Percentiles rank a stretch among this genome's conserved stretches.
Conservation (phyloP, 2,888 invertebrate genomes). For the Papilio demoleus region DNA sequence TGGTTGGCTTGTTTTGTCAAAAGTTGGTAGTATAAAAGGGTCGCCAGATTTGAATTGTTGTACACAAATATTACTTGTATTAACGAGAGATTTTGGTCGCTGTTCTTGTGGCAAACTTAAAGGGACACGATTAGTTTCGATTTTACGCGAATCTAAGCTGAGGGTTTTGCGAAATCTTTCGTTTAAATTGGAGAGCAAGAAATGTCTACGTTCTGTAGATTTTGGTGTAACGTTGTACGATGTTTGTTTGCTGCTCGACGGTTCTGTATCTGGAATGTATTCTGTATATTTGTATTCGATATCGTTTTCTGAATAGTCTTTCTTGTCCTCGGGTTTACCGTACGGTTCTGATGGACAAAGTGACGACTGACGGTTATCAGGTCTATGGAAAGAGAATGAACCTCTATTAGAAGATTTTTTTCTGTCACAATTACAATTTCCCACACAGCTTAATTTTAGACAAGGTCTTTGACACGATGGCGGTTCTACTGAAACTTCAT, state of each 20-base stretch:
- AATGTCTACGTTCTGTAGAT: constrained; percentile 73
- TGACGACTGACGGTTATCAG: constrained; percentile 66
- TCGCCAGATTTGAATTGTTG: constrained; percentile 66
- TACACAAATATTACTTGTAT: constrained; percentile 72
- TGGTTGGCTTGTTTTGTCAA: constrained; percentile 69
- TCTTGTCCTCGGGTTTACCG: constrained; percentile 54
- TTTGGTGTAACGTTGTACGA: constrained; percentile 77
- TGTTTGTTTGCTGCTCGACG: constrained; percentile 74
- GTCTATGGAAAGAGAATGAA: constrained; percentile 75
- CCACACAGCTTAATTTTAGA: constrained; percentile 69
- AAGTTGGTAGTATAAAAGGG: constrained; percentile 66
- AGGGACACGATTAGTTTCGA: constrained; percentile 70
- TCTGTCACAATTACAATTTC: constrained; percentile 73
- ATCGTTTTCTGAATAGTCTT: constrained; percentile 74
- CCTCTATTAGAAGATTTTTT: constrained; percentile 71
- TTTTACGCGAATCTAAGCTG: constrained; percentile 77
- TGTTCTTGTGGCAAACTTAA: constrained; percentile 67
- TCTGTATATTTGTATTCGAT: constrained; percentile 79
- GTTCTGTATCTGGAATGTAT: constrained; percentile 73
- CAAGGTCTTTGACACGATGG: constrained; percentile 60
- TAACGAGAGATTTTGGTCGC: constrained; percentile 77
- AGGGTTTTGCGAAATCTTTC: constrained; percentile 79
- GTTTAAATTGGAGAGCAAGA: constrained; percentile 74
- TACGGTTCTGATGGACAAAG: constrained; percentile 66
- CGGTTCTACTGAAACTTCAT: constrained; percentile 66